A percentile compares a stretch with the other conserved stretches of the same genome.
These are phyloP conservation scores for Aphrophora alni DNA, from an alignment of 2,888 invertebrate genomes.

Conservation along the genomic window DNA sequence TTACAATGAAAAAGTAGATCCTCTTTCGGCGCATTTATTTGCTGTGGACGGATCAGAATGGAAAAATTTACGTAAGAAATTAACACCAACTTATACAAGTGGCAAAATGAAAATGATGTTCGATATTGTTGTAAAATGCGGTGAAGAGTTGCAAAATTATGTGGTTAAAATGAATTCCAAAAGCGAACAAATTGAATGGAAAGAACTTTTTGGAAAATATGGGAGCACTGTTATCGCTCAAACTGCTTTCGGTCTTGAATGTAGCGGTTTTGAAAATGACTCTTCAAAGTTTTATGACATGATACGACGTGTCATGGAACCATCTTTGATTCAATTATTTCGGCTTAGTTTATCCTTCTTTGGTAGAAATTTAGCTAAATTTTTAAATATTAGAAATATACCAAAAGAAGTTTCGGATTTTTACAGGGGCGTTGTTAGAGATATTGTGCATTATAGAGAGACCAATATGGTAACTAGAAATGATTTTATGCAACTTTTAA, in stretches of 20 bases:
- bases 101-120: constrained; percentile 62
- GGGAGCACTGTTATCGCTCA: constrained; percentile 52
- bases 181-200: constrained; percentile 48
- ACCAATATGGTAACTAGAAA: constrained; percentile 40
- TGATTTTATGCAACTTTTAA: constrained; percentile 60
- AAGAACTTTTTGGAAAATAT: constrained; percentile 49
- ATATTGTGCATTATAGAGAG: constrained; percentile 42
- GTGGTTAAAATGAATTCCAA: constrained; percentile 36
- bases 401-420: constrained; percentile 54
- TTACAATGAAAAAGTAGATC: constrained; percentile 33
- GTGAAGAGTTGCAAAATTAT: constrained; percentile 50
- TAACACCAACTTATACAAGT: constrained; percentile 60
- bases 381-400: background rate
- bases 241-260: constrained; percentile 59
- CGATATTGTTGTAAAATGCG: constrained; percentile 54
- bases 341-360: background rate
- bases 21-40: constrained; percentile 34
- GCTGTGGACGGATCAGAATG: constrained; percentile 57
- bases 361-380: background rate
- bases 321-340: constrained; percentile 3
- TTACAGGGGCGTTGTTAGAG: constrained; percentile 55
- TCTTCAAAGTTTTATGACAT: constrained; percentile 62
- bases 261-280: constrained; percentile 64
- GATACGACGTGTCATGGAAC: constrained; percentile 11
- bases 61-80: constrained; percentile 58